Conservation (phyloP, 35 echinoderm and acorn worm genomes). For the Apostichopus californicus region DNA sequence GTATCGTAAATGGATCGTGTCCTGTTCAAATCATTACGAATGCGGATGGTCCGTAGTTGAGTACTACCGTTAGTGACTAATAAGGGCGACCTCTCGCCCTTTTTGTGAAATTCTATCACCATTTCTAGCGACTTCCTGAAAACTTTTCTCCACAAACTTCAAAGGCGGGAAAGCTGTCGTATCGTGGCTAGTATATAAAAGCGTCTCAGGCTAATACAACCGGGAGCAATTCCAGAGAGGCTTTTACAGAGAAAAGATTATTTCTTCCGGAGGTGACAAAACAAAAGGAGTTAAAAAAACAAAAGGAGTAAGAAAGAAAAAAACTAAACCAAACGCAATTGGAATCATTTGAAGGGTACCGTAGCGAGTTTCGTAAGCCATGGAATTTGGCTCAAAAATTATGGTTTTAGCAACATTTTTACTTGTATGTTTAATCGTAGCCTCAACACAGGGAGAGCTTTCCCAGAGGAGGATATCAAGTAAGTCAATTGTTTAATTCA, state of each 20-base stretch:
- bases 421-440: constrained; percentile 61
- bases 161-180: constrained; percentile 22
- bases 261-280: constrained; percentile 22
- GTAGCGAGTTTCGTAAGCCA: background rate
- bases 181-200: constrained; percentile 16
- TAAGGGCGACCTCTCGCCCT: constrained; percentile 34
- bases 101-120: constrained; percentile 37
- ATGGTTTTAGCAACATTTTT: constrained; percentile 53
- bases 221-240: constrained; percentile 36
- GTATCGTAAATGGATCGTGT: constrained; percentile 45
- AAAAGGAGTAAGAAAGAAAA: background rate
- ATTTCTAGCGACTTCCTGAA: background rate
- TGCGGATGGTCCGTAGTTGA: constrained; percentile 33
- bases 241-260: constrained; percentile 27
- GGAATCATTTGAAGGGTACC: background rate
- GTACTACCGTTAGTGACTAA: constrained; percentile 30
- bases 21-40: constrained; percentile 18
- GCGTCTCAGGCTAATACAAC: constrained; percentile 1
- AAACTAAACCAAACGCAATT: background rate
- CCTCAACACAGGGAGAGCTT: constrained; percentile 42
- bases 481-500: background rate
- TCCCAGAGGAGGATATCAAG: constrained; percentile 48
- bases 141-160: constrained; percentile 17
- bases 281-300: background rate
- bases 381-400: constrained; percentile 60